Conservation (phyloP, 2,797 vertebrate species). For the Ceyx erithaca region DNA sequence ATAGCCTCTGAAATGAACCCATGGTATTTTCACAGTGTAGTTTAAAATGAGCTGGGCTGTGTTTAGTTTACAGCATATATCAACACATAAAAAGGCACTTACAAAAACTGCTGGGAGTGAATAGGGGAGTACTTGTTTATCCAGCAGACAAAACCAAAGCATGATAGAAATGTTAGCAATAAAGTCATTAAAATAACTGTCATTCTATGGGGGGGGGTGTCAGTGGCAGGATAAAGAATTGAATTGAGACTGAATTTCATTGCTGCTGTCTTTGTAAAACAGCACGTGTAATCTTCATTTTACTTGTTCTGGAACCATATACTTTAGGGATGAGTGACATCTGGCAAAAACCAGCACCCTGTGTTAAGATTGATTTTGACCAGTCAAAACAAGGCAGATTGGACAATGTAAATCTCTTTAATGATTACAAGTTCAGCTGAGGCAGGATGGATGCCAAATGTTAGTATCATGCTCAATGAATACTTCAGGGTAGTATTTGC, state of each 20-base stretch:
- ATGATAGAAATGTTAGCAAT: background rate
- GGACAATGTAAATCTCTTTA: background rate
- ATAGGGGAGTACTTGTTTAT: background rate
- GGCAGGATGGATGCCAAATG: conserved; percentile 35
- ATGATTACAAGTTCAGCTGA: conserved; percentile 33
- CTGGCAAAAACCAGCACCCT: conserved; percentile 11
- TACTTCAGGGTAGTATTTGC: background rate
- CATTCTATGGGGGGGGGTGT: background rate
- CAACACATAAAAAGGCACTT: background rate
- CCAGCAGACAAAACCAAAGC: background rate
- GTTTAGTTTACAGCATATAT: background rate
- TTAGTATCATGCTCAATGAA: background rate
- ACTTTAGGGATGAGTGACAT: conserved; percentile 11
- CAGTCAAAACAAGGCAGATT: conserved; percentile 28
- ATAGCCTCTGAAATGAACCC: background rate
- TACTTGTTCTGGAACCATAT: background rate
- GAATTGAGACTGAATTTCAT: background rate
- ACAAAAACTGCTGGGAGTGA: background rate
- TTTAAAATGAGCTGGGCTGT: background rate
- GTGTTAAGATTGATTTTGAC: conserved; percentile 2
- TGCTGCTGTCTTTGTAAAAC: background rate
- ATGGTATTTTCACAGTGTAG: background rate
- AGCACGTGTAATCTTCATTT: background rate
- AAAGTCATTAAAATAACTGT: background rate
- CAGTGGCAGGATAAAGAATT: background rate